These are phyloP conservation scores for Tokudaia tokunoshimensis DNA, from an alignment of 2,797 vertebrate species.

Conservation along the genomic window DNA sequence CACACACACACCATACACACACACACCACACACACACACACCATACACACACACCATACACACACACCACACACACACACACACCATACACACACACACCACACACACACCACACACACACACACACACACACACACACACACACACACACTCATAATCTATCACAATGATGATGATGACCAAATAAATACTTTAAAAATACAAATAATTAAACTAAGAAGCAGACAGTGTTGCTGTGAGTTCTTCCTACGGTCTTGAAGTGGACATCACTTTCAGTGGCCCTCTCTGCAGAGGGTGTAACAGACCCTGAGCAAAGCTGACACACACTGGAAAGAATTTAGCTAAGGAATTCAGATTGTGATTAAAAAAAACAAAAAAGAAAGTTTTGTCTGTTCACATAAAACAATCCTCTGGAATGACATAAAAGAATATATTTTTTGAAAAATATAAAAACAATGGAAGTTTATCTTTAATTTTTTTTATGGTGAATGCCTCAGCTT, in stretches of 20 bases:
- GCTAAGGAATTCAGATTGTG: slow-evolving; percentile 51
- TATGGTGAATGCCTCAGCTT: slow-evolving; percentile 46
- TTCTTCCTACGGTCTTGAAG: slow-evolving; percentile 4
- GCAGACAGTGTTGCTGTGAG: not conserved
- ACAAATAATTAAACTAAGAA: not conserved
- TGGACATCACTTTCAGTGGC: slow-evolving; percentile 50
- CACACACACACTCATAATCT: no score
- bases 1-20: no score
- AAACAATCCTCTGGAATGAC: slow-evolving; percentile 62
- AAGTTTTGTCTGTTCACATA: slow-evolving; percentile 43
- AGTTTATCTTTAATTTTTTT: slow-evolving; percentile 34
- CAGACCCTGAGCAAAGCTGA: slow-evolving; percentile 36
- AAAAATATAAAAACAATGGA: not conserved
- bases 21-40: no score
- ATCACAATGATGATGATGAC: not conserved
- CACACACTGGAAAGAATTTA: slow-evolving; percentile 59
- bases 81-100: no score
- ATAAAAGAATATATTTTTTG: slow-evolving; percentile 54
- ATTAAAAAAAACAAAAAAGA: slow-evolving; percentile 54
- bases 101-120: no score
- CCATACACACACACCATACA: no score
- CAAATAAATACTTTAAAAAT: not conserved
- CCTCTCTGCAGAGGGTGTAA: not conserved
- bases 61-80: no score
- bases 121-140: no score